Base-by-base conservation (phyloP, 2,113 vertebrate genomes). In the Orycteropus afer region DNA sequence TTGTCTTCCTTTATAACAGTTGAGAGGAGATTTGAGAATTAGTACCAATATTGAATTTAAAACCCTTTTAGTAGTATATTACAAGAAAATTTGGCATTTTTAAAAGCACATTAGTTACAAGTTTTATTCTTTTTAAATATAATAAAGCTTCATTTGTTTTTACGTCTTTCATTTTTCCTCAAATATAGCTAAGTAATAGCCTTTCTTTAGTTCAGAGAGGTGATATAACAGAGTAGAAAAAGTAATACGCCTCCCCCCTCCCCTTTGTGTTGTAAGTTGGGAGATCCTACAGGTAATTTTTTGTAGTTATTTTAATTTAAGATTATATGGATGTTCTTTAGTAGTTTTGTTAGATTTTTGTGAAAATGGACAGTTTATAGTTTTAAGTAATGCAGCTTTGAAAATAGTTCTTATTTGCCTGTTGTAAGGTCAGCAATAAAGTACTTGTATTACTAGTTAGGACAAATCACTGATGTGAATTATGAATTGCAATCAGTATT, bases 141-240 rank as follows among this genome's bases (percentile, higher is more conserved):
- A 89, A 78, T 65, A 79, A 91, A 74, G 27, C 55, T 94, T 95
- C 29, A 29, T 79, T 95, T 86, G 12, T 81, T 85, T 91, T 49
- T 65, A 71, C 1, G 22, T 81, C 32, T 53, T 67, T 94, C 23
- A 42, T 25, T 59, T 29, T 93, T 81, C 32, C 81, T 82, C 90
- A 89, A 74, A n/a, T 86, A 17, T 77, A 78, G 47, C 40, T 95
- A 83, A 91, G 27, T 86, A 71, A 40, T 79, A 90, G 65, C 10
- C 59, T 74, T 83, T 96, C 7, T 93, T 32, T 59, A 53, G 57
- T 85, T 88, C 9, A 83, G 51, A 12, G 96, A 94, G 76, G 27
- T 55, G 55, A 23, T 80, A 32, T 83, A 89, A 59, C 95, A 86
- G 63, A 73, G 18, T 81, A 40, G 74, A 91, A 86, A 92, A 89